phyloP scores from a whole-genome alignment of 92 coral and sea anemone species.

The Porites evermanni region DNA sequence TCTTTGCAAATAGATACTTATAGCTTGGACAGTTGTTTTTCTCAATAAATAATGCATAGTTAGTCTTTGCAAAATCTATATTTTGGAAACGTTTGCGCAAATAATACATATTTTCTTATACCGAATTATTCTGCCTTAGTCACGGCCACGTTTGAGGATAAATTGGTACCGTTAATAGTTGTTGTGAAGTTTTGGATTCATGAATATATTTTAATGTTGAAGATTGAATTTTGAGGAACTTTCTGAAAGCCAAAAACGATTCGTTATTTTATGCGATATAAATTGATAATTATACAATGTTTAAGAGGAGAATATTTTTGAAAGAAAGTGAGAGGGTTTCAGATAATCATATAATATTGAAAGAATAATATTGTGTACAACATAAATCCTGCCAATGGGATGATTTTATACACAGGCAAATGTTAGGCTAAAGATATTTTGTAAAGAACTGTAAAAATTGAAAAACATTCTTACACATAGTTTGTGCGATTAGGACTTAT shows the following conservation, averaged over 20 bases:
- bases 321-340: background rate
- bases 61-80: background rate
- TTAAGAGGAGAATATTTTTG: background rate
- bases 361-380: background rate
- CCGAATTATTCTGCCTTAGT: constrained; percentile 8
- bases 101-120: constrained; percentile 4
- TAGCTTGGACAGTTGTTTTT: background rate
- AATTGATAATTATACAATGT: background rate
- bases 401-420: background rate
- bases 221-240: background rate
- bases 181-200: background rate
- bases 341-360: background rate
- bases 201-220: background rate
- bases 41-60: background rate
- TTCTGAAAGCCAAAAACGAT: background rate
- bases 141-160: background rate
- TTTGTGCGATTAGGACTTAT: background rate
- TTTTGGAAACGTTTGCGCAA: background rate
- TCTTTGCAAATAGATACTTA: constrained; percentile 3
- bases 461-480: background rate
- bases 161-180: background rate
- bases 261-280: too few species aligned
- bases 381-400: constrained; percentile 38
- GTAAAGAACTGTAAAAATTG: background rate
- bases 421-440: constrained; percentile 4